These are phyloP conservation scores for Cantharis flavilabris DNA, from an alignment of 2,888 invertebrate species.

Conservation along the genomic window DNA sequence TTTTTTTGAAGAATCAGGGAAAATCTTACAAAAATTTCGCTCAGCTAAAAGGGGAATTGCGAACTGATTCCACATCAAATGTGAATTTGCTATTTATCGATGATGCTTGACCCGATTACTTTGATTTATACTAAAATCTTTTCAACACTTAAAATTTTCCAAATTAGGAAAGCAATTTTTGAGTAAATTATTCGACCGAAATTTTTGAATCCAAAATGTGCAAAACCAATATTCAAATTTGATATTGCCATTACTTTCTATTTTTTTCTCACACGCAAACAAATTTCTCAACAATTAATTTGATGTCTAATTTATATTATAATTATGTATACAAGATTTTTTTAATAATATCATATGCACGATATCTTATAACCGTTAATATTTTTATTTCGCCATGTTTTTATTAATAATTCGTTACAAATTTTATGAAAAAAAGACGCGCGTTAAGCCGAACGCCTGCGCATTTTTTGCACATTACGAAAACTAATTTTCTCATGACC, in stretches of 20 bases:
- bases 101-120: too few species aligned
- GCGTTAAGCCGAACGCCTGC: background rate
- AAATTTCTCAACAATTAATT: conserved; percentile 1
- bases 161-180: too few species aligned
- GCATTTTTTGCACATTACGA: background rate
- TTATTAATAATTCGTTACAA: background rate
- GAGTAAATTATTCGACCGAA: too few species aligned
- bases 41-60: too few species aligned
- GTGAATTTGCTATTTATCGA: too few species aligned
- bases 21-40: too few species aligned
- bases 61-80: too few species aligned
- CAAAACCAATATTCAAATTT: background rate
- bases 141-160: too few species aligned
- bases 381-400: background rate
- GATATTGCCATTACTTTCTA: background rate
- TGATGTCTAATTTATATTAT: conserved; percentile 1
- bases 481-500: background rate
- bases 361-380: background rate
- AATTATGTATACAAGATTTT: background rate
- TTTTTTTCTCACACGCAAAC: background rate
- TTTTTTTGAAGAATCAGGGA: too few species aligned
- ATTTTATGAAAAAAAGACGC: background rate
- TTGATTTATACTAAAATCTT: too few species aligned
- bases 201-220: background rate
- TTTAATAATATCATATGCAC: background rate